Evolutionary conservation across 2,113 vertebrate genomes (phyloP).

Genomic region (Euleptes europaea): DNA sequence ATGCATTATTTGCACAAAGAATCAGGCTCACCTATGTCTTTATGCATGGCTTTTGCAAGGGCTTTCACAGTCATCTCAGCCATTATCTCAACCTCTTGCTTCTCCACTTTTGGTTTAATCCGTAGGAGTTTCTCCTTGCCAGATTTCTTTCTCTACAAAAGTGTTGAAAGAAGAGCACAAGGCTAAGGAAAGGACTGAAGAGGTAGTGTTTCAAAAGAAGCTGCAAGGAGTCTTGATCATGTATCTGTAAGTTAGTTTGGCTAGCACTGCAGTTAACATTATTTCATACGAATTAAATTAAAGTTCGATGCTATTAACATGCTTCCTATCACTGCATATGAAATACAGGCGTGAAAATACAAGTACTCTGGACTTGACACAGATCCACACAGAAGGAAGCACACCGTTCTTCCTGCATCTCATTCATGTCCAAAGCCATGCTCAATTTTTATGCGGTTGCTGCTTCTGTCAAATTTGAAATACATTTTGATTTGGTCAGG

Average conservation of each 20-base stretch:
- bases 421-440: background rate
- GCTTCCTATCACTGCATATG: no score
- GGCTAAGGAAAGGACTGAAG: background rate
- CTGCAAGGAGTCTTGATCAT: background rate
- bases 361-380: background rate
- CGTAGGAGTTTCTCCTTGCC: constrained; percentile 34
- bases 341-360: background rate
- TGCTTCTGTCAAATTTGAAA: background rate
- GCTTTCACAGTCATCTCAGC: constrained; percentile 79
- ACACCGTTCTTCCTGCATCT: background rate
- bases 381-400: background rate
- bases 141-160: constrained; percentile 52
- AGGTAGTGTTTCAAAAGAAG: constrained; percentile 23
- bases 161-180: constrained; percentile 2
- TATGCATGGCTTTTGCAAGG: constrained; percentile 84
- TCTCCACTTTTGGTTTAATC: constrained; percentile 64
- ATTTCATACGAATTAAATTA: background rate
- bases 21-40: constrained; percentile 75
- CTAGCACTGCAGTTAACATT: background rate
- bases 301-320: background rate
- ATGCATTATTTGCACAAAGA: background rate
- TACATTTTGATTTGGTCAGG: background rate
- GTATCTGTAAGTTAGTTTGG: background rate
- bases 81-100: constrained; percentile 84
- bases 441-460: background rate